These are phyloP conservation scores for Mya arenaria DNA, from an alignment of 1,140 invertebrate genomes.

Conservation along the genomic window DNA sequence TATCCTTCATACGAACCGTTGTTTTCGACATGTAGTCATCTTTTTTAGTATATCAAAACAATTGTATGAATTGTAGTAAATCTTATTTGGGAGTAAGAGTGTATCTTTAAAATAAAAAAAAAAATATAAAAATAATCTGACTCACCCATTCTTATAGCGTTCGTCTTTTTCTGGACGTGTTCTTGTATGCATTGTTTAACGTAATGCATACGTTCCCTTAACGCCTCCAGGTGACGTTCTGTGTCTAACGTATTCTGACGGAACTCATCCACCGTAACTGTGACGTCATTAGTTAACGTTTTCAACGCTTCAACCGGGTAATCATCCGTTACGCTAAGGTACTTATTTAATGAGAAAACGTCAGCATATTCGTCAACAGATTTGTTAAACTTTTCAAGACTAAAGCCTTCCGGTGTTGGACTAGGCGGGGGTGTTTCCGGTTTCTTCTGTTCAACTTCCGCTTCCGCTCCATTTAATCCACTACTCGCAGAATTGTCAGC, in stretches of 20 bases:
- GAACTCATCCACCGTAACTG: slow-evolving; percentile 33
- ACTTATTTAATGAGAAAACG: slow-evolving; percentile 39
- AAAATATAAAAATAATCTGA: background rate
- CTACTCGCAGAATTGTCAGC: background rate
- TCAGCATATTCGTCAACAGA: slow-evolving; percentile 16
- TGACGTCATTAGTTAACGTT: slow-evolving; percentile 19
- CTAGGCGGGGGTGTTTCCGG: slow-evolving; percentile 8
- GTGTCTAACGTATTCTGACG: slow-evolving; percentile 44
- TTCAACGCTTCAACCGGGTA: slow-evolving; percentile 48
- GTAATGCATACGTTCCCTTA: slow-evolving; percentile 42
- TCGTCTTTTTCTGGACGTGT: slow-evolving; percentile 39
- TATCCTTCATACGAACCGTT: too few relatives aligned
- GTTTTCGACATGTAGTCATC: too few relatives aligned
- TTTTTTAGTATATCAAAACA: too few relatives aligned
- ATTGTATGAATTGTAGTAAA: too few relatives aligned
- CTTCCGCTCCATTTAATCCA: slow-evolving; percentile 16
- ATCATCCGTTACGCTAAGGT: slow-evolving; percentile 35
- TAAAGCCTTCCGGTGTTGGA: slow-evolving; percentile 31
- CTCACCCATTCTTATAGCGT: slow-evolving; percentile 45
- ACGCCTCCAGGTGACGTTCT: slow-evolving; percentile 35
- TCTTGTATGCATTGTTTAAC: slow-evolving; percentile 42
- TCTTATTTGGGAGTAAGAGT: too few relatives aligned
- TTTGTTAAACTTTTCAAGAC: slow-evolving; percentile 44
- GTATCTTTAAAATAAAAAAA: too few relatives aligned
- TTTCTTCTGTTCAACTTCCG: background rate